These are phyloP conservation scores for Seriola rivoliana DNA, from an alignment of 2,113 vertebrate species.

Conservation along the genomic window DNA sequence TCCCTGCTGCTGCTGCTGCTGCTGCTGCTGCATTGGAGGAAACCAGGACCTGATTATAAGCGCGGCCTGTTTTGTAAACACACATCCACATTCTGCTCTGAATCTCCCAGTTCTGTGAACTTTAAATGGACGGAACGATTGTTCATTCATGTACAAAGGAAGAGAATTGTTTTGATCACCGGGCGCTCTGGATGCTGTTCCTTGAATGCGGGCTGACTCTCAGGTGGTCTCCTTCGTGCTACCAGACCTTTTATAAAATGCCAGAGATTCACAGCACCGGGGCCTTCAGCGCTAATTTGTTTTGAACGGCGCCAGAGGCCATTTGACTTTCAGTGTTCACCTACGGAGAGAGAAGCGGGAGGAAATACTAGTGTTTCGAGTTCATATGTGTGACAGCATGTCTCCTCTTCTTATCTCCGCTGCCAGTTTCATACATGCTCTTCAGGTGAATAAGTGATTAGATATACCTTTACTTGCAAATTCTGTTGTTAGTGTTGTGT, in stretches of 20 bases:
- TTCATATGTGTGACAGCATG: conserved; percentile 22
- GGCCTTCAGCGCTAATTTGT: conserved; percentile 64
- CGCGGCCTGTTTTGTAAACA: conserved; percentile 20
- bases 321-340: conserved; percentile 65
- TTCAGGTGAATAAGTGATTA: conserved; percentile 6
- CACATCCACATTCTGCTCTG: not conserved
- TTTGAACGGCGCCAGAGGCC: conserved; percentile 73
- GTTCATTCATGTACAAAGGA: conserved; percentile 15
- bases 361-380: conserved; percentile 14
- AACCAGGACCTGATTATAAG: not conserved
- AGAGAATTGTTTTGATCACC: conserved; percentile 42
- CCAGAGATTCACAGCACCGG: conserved; percentile 69
- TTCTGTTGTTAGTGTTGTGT: not conserved
- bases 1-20: not conserved
- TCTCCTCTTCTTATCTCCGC: conserved; percentile 31
- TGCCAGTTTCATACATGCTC: not conserved
- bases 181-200: conserved; percentile 28
- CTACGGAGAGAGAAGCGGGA: not conserved
- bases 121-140: conserved; percentile 27
- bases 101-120: conserved; percentile 27
- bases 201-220: conserved; percentile 43
- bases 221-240: conserved; percentile 46
- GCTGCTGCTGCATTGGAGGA: not conserved
- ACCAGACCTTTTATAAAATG: conserved; percentile 82
- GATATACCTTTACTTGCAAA: conserved; percentile 15